A percentile compares a stretch with the other conserved stretches of the same genome.
phyloP scores from a whole-genome alignment of 1,140 invertebrate genomes.

The Hirudo medicinalis region DNA sequence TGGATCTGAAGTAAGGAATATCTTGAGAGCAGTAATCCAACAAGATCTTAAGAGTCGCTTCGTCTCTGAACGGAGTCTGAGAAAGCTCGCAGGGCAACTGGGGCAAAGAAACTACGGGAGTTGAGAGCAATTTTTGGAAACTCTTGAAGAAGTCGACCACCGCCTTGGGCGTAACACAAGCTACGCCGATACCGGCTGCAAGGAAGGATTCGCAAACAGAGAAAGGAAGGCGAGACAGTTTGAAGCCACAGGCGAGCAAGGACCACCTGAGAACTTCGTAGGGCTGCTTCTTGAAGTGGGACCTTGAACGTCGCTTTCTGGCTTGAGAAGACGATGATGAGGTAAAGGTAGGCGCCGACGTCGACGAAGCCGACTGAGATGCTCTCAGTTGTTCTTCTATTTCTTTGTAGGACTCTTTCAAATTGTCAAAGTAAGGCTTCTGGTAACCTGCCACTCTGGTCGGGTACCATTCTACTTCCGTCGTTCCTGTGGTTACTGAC shows the following conservation, averaged over 20 bases:
- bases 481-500: neutral
- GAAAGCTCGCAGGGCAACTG: conserved; percentile 3
- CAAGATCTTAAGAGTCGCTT: conserved; percentile 12
- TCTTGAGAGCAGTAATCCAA: conserved; percentile 21
- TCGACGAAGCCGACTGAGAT: neutral
- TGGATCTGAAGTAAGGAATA: conserved; percentile 10
- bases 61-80: conserved; percentile 19
- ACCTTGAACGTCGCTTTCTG: conserved; percentile 7
- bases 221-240: conserved; percentile 17
- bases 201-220: conserved; percentile 20
- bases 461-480: conserved; percentile 23
- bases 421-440: conserved; percentile 23
- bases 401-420: conserved; percentile 17
- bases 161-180: conserved; percentile 15
- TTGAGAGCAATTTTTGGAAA: neutral
- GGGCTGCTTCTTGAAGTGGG: conserved; percentile 14
- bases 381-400: conserved; percentile 13
- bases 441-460: conserved; percentile 1
- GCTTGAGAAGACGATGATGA: conserved; percentile 9
- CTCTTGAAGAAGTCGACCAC: conserved; percentile 15
- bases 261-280: conserved; percentile 15
- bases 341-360: neutral
- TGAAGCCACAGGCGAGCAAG: conserved; percentile 21
- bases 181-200: conserved; percentile 19
- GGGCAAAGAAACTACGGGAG: conserved; percentile 12